Evolutionary conservation across 2,888 invertebrate species (phyloP).

Genomic region (Crematogaster levior): DNA sequence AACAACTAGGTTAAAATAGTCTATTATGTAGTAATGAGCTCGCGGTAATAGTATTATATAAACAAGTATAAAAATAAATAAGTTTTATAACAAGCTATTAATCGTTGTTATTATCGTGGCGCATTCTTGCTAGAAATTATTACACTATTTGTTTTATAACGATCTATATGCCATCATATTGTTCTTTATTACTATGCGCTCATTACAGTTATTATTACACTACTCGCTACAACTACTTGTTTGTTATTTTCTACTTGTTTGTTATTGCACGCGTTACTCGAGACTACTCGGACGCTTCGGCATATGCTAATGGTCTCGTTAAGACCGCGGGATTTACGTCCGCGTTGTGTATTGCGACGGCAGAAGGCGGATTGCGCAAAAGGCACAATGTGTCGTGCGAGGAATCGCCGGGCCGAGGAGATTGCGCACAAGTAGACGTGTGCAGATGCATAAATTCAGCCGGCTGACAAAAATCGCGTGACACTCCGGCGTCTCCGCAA

Average conservation of each 20-base stretch:
- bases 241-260: slow-evolving; percentile 28
- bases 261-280: slow-evolving; percentile 12
- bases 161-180: not conserved
- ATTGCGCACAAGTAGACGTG: slow-evolving; percentile 1
- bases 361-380: slow-evolving; percentile 45
- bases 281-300: slow-evolving; percentile 4
- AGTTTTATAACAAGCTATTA: slow-evolving; percentile 9
- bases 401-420: not conserved
- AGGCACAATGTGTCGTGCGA: slow-evolving; percentile 37
- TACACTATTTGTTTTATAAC: slow-evolving; percentile 18
- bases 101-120: not conserved
- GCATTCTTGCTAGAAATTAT: not conserved
- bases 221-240: slow-evolving; percentile 6
- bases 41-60: not conserved
- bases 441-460: slow-evolving; percentile 49
- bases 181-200: slow-evolving; percentile 2
- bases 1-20: not conserved
- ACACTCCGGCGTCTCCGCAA: slow-evolving; percentile 50
- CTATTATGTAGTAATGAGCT: not conserved
- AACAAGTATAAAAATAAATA: slow-evolving; percentile 14
- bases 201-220: slow-evolving; percentile 20
- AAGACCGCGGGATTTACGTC: slow-evolving; percentile 38
- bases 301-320: slow-evolving; percentile 53
- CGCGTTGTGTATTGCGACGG: slow-evolving; percentile 11
- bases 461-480: slow-evolving; percentile 61